Evolutionary conservation across 2,113 vertebrate genomes (phyloP).

Genomic region (Lagopus muta): DNA sequence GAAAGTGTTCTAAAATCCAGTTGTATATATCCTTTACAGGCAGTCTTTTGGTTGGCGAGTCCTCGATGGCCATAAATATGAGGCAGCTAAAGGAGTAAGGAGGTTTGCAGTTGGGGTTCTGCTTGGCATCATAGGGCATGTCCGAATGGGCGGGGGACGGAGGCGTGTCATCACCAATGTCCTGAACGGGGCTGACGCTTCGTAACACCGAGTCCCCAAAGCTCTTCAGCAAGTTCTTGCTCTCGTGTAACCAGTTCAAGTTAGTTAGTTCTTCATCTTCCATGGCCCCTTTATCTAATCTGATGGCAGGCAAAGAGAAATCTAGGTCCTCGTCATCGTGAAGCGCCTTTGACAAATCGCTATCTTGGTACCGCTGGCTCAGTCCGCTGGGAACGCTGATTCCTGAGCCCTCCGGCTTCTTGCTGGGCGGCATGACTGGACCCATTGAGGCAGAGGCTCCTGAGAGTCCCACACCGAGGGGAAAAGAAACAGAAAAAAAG

Average conservation of each 20-base stretch:
- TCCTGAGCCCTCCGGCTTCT: constrained; percentile 97
- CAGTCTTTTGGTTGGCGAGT: constrained; percentile 94
- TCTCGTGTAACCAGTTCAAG: constrained; percentile 98
- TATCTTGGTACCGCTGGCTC: constrained; percentile 88
- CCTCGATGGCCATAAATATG: constrained; percentile 99
- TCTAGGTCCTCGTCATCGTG: constrained; percentile 92
- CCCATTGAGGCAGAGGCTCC: constrained; percentile 94
- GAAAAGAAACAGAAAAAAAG: constrained; percentile 32
- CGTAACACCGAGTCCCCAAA: constrained; percentile 94
- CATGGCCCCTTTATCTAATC: constrained; percentile 85
- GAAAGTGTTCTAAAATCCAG: constrained; percentile 99
- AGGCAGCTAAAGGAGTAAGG: constrained; percentile 99
- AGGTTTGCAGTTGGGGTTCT: constrained; percentile 95
- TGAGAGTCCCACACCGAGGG: constrained; percentile 55
- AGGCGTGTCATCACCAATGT: constrained; percentile 87
- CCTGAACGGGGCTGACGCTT: constrained; percentile 94
- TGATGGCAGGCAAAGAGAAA: constrained; percentile 87
- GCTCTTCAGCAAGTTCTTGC: constrained; percentile 96
- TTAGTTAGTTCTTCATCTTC: constrained; percentile 97
- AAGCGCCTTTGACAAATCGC: constrained; percentile 86
- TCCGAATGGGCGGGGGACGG: constrained; percentile 91
- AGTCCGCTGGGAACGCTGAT: constrained; percentile 90
- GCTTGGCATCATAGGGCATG: constrained; percentile 89
- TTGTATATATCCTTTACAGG: constrained; percentile 99
- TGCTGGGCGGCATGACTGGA: constrained; percentile 99